A percentile compares a stretch with the other conserved stretches of the same genome.
These are phyloP conservation scores for Peucedramus taeniatus DNA, from an alignment of 2,113 vertebrate species.

Conservation along the genomic window DNA sequence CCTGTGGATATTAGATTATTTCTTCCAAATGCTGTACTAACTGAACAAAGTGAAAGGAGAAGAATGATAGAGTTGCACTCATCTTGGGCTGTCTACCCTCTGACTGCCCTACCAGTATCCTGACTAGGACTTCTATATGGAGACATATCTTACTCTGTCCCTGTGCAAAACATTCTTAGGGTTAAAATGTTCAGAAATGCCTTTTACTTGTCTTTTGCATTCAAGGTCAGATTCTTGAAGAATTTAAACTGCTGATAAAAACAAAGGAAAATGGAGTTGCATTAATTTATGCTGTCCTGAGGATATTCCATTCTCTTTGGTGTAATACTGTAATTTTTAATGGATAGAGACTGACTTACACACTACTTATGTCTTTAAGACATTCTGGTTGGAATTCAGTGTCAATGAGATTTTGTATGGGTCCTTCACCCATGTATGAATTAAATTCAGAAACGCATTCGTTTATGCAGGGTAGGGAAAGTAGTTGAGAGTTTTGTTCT, in stretches of 20 bases:
- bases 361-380: background rate
- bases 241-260: slow-evolving; percentile 1
- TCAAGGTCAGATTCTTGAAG: background rate
- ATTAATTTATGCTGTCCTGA: background rate
- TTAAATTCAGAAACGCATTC: background rate
- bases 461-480: background rate
- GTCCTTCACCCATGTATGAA: background rate
- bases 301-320: background rate
- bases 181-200: background rate
- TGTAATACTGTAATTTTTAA: background rate
- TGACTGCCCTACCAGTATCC: background rate
- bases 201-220: background rate
- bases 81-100: background rate
- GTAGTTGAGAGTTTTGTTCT: background rate
- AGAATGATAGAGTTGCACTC: background rate
- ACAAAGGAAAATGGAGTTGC: background rate
- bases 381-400: background rate
- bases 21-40: background rate
- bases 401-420: background rate
- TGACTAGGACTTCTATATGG: background rate
- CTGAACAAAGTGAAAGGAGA: background rate
- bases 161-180: background rate
- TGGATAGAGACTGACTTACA: background rate
- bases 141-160: background rate
- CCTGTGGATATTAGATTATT: background rate